phyloP scores from a whole-genome alignment of 1,140 invertebrate species.

The Macrotrachela quadricornifera region DNA sequence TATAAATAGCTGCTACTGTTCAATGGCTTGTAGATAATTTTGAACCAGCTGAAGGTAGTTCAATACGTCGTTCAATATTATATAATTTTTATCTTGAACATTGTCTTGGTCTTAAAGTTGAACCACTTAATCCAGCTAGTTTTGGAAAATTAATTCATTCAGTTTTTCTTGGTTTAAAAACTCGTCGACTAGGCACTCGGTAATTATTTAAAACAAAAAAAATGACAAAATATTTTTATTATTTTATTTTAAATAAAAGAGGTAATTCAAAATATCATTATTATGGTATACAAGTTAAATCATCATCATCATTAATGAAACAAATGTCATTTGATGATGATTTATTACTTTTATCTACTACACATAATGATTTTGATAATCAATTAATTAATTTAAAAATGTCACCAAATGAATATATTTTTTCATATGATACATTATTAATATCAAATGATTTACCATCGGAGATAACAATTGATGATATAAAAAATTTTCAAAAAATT shows the following conservation, averaged over 20 bases:
- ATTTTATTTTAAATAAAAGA: neutral
- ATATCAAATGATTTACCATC: too few relatives aligned
- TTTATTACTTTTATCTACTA: too few relatives aligned
- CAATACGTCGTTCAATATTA: neutral
- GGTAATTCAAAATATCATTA: neutral
- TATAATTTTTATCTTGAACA: neutral
- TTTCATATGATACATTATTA: too few relatives aligned
- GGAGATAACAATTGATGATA: too few relatives aligned
- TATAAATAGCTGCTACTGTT: neutral
- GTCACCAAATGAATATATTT: too few relatives aligned
- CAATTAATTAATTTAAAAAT: too few relatives aligned
- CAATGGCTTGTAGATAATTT: neutral
- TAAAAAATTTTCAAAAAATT: too few relatives aligned
- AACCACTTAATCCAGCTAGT: neutral
- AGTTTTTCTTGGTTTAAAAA: neutral
- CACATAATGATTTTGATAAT: too few relatives aligned
- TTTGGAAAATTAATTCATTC: neutral
- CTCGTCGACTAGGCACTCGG: conserved; percentile 26
- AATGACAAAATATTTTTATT: neutral
- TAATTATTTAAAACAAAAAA: conserved; percentile 19
- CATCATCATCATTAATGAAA: too few relatives aligned
- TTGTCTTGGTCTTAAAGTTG: neutral
- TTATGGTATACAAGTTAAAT: neutral
- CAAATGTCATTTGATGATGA: too few relatives aligned
- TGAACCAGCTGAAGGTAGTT: neutral